Evolutionary conservation across 2,113 vertebrate species (phyloP), one percentile per base, ranked within the genome.

Genomic region (Centropus bengalensis): DNA sequence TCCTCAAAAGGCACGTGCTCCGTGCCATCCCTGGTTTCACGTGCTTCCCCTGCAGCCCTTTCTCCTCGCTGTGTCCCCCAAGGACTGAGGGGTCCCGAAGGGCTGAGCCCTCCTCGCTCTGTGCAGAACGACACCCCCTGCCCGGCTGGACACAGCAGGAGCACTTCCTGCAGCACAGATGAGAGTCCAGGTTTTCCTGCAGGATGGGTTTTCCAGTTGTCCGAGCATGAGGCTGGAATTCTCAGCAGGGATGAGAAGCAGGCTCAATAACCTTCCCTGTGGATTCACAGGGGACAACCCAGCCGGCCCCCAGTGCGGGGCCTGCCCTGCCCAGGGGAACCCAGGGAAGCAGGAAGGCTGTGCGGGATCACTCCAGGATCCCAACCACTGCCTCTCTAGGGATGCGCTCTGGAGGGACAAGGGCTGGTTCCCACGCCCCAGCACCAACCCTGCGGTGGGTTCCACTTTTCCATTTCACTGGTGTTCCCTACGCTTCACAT

Each of bases 21-120:
- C 3, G 0, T 27, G 15, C 24, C 49, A 23, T 1, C 1, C 1
- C 3, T 33, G 22, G 21, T 47, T 33, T 40, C 6, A 23, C 55
- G 24, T 5, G 10, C 14, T 30, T 30, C 15, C 3, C 27, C 66
- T 32, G 4, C 1, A 36, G 7, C 22, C 20, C 24, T 18, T 40
- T 24, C 52, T 73, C 32, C 40, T 18, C 28, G 1, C 8, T 0
- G 22, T 8, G 10, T 28, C 55, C 68, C 42, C 12, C 28, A 6
- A 21, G 12, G 78, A n/a, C n/a, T 3, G 6, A 18, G 36, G 60
- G 15, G 60, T 23, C 12, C 19, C 2, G 0, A 33, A 22, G 14
- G 10, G 33, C 17, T 7, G 44, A 8, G 5, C 74, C 5, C 7
- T 3, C 17, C 38, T 2, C 44, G 10, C 3, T 2, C 7, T 28